Evolutionary conservation across 2,113 vertebrate species (phyloP), one percentile per base, ranked within the genome.

Genomic region (Eurystomus gularis): DNA sequence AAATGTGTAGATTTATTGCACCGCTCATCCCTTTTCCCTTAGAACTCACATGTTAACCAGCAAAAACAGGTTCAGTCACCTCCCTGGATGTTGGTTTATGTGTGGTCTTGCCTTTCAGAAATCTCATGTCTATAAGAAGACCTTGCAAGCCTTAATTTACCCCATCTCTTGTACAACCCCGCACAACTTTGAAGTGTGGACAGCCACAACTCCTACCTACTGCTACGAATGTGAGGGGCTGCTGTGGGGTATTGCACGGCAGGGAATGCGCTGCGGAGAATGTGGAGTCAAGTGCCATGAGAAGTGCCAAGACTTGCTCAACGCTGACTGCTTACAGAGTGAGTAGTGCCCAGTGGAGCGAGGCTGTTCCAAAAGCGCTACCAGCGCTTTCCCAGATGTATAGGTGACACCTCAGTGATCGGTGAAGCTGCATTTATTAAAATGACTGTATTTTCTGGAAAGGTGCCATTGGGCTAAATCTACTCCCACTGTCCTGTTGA

Each of bases 241-340:
- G 69, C 98, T 99, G 84, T 99, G 99, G 99, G 99, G 99, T 58
- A 99, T 99, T 8, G 99, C 99, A 1, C 98, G 99, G 25, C 99
- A 99, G 97, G 99, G 99, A 81, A 99, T 99, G 99, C 99, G 99
- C 91, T 99, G 99, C 75, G 98, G 98, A 0, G 99, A 99, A 70
- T 99, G 99, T 48, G 99, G 99, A 24, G 99, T 99, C 95, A 99
- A 99, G 95, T 99, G 99, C 95, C 99, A 99, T 4, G 99, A 99
- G 96, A 99, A 99, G 98, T 99, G 99, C 98, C 99, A 99, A 96
- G 99, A 99, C 94, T 96, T 99, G 96, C 98, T 99, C 85, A 99
- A 99, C 3, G 99, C 99, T 0, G 99, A 99, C 98, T 99, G 99
- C 97, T 97, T 99, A 15, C 99, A 99, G 91, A 98, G 99, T 99